Conservation (phyloP, 2,888 invertebrate genomes). For the Germaria angustata region DNA sequence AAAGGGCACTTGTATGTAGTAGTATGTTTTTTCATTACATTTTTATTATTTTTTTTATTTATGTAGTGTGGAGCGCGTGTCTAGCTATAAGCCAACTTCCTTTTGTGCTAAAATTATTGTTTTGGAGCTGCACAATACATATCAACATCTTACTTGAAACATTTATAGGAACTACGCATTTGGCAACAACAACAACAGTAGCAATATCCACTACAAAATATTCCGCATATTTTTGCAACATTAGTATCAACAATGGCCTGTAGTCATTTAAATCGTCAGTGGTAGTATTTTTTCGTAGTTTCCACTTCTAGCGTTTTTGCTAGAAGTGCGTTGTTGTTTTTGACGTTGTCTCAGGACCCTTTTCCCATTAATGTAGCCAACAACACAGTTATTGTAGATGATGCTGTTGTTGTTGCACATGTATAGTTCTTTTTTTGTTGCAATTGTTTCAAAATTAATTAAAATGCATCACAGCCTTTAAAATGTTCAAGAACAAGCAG, state of each 20-base stretch:
- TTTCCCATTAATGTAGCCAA: slow-evolving; percentile 5
- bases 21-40: neutral
- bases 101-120: slow-evolving; percentile 48
- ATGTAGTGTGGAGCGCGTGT: slow-evolving; percentile 53
- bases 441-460: slow-evolving; percentile 60
- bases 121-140: slow-evolving; percentile 21
- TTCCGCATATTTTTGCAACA: slow-evolving; percentile 27
- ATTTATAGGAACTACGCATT: slow-evolving; percentile 41
- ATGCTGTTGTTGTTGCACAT: slow-evolving; percentile 15
- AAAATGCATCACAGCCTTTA: slow-evolving; percentile 58
- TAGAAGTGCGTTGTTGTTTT: neutral
- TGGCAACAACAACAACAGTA: slow-evolving; percentile 27
- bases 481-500: slow-evolving; percentile 48
- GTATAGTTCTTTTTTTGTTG: neutral
- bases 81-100: slow-evolving; percentile 59
- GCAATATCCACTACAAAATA: neutral
- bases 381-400: slow-evolving; percentile 10
- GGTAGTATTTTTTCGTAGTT: neutral
- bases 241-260: slow-evolving; percentile 38
- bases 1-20: neutral
- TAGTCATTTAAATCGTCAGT: slow-evolving; percentile 55
- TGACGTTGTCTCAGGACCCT: slow-evolving; percentile 1
- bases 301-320: no score
- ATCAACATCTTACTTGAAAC: slow-evolving; percentile 8
- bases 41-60: slow-evolving; percentile 11